A percentile compares a stretch with the other conserved stretches of the same genome.
Evolutionary conservation across 2,888 invertebrate genomes (phyloP).

Genomic region (Amphipyra berbera): DNA sequence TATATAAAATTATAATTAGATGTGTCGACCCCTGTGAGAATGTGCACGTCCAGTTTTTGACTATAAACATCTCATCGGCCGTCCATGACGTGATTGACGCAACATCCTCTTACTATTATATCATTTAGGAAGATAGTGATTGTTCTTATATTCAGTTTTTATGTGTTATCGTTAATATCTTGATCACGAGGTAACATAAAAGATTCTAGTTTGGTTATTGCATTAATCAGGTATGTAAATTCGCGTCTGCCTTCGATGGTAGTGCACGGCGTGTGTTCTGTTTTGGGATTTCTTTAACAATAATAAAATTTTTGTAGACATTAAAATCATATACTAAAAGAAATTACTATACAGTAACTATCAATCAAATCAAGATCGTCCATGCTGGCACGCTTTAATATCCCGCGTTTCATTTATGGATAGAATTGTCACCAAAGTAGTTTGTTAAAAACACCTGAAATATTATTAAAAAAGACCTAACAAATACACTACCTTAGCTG

Average conservation of each 20-base stretch:
- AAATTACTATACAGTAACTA: no score
- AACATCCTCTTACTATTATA: constrained; percentile 39
- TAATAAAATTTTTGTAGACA: no score
- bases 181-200: neutral
- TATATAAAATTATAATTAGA: constrained; percentile 78
- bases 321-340: no score
- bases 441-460: no score
- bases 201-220: constrained; percentile 6
- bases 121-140: constrained; percentile 18
- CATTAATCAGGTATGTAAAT: constrained; percentile 9
- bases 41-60: constrained; percentile 63
- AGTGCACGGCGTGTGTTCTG: neutral
- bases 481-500: no score
- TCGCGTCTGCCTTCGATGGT: neutral
- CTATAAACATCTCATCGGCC: constrained; percentile 16
- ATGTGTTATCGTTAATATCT: constrained; percentile 1
- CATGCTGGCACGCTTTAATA: no score
- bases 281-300: neutral
- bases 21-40: constrained; percentile 58
- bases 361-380: no score
- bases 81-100: constrained; percentile 17
- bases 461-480: no score
- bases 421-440: no score
- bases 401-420: no score
- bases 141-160: constrained; percentile 12